Evolutionary conservation across 2,888 invertebrate genomes (phyloP).

Genomic region (Chymomyza amoena): DNA sequence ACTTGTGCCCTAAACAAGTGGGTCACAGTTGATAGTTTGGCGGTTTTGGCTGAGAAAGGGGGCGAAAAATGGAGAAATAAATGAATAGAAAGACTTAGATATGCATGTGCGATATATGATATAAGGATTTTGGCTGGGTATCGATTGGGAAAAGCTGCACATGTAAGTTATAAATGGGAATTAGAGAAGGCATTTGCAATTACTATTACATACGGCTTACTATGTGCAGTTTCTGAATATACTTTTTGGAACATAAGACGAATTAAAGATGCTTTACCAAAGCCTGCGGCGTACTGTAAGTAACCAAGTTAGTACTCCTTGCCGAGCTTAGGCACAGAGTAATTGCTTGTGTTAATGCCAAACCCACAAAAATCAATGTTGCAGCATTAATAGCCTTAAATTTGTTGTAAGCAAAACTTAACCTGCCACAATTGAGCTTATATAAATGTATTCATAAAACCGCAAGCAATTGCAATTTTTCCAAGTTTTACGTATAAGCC

Average conservation of each 20-base stretch:
- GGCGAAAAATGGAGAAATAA: neutral
- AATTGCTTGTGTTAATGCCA: neutral
- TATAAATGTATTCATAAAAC: neutral
- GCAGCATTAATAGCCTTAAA: neutral
- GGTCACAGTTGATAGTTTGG: constrained; percentile 22
- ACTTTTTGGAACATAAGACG: too few species aligned
- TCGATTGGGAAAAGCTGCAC: neutral
- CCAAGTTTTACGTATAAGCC: neutral
- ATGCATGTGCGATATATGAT: neutral
- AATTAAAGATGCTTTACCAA: too few species aligned
- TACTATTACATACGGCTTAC: too few species aligned
- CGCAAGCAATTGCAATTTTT: neutral
- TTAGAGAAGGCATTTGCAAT: neutral
- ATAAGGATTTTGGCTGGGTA: neutral
- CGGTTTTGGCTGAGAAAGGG: neutral
- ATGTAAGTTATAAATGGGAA: neutral
- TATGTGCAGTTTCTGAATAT: too few species aligned
- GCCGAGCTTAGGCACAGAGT: too few species aligned
- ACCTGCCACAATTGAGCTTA: neutral
- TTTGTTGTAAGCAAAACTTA: neutral
- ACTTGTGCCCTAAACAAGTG: constrained; percentile 39
- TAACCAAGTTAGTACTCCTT: too few species aligned
- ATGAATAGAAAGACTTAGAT: neutral
- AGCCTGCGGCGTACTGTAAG: too few species aligned
- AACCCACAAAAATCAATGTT: neutral